Evolutionary conservation across 2,113 vertebrate genomes (phyloP).

Genomic region (Paradoxurus hermaphroditus): DNA sequence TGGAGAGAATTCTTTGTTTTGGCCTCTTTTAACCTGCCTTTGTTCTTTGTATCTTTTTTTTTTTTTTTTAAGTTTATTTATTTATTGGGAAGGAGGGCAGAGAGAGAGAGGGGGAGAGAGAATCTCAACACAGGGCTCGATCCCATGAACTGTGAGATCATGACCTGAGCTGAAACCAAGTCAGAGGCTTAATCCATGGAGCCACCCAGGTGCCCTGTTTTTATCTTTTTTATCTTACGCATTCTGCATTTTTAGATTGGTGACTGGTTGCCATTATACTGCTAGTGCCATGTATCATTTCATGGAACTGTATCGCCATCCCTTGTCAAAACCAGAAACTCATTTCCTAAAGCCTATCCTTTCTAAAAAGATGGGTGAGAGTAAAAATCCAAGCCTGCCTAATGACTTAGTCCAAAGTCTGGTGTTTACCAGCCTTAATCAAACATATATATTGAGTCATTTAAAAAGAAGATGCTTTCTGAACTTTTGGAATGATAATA

Average conservation of each 20-base stretch:
- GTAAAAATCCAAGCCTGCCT: background rate
- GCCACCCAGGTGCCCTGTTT: no score
- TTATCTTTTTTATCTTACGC: no score
- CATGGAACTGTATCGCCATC: fast-evolving
- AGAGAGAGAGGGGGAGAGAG: no score
- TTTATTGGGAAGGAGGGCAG: no score
- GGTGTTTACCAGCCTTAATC: background rate
- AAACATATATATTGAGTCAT: background rate
- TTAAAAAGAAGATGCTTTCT: background rate
- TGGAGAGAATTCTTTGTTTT: background rate
- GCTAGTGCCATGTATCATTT: fast-evolving
- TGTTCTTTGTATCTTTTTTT: no score
- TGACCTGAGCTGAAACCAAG: no score
- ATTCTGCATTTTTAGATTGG: fast-evolving
- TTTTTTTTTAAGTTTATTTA: no score
- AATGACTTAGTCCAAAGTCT: background rate
- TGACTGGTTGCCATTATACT: no score
- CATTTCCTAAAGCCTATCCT: background rate
- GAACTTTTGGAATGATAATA: background rate
- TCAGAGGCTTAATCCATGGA: no score
- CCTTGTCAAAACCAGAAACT: background rate
- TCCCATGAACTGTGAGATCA: no score
- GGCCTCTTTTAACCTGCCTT: background rate
- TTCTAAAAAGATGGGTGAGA: background rate
- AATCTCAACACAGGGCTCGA: no score